Evolutionary conservation across 1,140 invertebrate species (phyloP), one percentile per base, ranked within the genome.

Genomic region (Galleria mellonella): DNA sequence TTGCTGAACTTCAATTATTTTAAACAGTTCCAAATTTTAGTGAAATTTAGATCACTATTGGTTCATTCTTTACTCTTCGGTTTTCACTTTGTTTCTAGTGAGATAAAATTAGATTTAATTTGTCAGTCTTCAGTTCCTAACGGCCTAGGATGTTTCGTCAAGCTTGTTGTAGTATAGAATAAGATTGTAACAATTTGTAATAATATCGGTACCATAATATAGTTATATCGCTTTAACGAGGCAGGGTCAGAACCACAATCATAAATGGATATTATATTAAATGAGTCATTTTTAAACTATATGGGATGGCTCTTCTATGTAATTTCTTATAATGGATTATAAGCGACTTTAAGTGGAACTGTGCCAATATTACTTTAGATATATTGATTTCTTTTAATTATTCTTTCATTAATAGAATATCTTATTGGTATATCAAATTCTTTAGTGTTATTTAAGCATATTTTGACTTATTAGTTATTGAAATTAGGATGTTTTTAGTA

Each of bases 171-270:
- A 74, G 62, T 38, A 12, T 74, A 71, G 53, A n/a, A 62, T 62
- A 62, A 54, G 51, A 60, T 62, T 55, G 51, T 66, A 69, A 59
- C 51, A 54, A 55, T 56, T 56, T 55, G 40, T 56, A 50, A 55
- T 50, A 37, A 72, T 81, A 69, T 76, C 60, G 62, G 43, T 78
- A 77, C 63, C 67, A 66, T 64, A 62, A 56, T 60, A 64, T 70
- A 71, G 55, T 62, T 72, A 66, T 72, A 78, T 82, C 62, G 77
- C 77, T 84, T 82, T 69, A 82, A 78, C 71, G 76, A 81, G 69
- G 74, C 81, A 84, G 81, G 81, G 81, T 82, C 72, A 66, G 51
- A 71, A 79, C 72, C 68, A 77, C 65, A 69, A 77, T 73, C 66
- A 65, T 64, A 68, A 77, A 65, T 59, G 48, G 62, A 58, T 68